These are phyloP conservation scores for Fregetta grallaria DNA, from an alignment of 2,113 vertebrate genomes.

Conservation along the genomic window DNA sequence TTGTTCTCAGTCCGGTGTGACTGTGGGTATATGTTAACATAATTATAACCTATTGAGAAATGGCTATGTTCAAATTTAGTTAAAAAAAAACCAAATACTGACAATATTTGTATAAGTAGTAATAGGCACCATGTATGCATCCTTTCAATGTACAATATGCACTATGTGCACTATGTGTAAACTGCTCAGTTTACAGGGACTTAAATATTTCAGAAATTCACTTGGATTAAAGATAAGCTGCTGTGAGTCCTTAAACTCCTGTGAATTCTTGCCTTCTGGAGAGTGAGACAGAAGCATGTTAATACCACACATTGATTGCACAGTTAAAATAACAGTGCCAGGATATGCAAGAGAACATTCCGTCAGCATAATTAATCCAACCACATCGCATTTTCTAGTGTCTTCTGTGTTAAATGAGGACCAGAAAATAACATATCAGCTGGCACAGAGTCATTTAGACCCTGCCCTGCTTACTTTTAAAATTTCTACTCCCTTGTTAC, in stretches of 20 bases:
- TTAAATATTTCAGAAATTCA: neutral
- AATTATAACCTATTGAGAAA: neutral
- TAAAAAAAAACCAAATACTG: neutral
- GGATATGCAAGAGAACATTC: neutral
- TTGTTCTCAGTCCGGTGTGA: neutral
- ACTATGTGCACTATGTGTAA: neutral
- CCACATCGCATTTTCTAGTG: neutral
- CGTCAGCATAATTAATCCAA: neutral
- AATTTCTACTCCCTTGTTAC: neutral
- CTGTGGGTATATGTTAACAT: neutral
- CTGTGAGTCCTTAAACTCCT: neutral
- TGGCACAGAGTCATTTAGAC: neutral
- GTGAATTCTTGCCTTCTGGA: slow-evolving; percentile 39
- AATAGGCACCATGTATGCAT: neutral
- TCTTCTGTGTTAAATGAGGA: neutral
- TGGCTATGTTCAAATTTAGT: neutral
- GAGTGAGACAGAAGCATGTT: neutral
- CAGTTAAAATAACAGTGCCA: slow-evolving; percentile 14
- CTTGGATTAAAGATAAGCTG: slow-evolving; percentile 53
- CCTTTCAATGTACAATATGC: neutral
- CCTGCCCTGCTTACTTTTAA: neutral
- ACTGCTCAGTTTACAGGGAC: neutral
- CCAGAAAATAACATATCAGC: neutral
- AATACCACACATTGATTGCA: neutral
- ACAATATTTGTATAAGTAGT: neutral